A percentile compares a stretch with the other conserved stretches of the same genome.
Evolutionary conservation across 1,140 invertebrate species (phyloP).

Genomic region (Ips nitidus): DNA sequence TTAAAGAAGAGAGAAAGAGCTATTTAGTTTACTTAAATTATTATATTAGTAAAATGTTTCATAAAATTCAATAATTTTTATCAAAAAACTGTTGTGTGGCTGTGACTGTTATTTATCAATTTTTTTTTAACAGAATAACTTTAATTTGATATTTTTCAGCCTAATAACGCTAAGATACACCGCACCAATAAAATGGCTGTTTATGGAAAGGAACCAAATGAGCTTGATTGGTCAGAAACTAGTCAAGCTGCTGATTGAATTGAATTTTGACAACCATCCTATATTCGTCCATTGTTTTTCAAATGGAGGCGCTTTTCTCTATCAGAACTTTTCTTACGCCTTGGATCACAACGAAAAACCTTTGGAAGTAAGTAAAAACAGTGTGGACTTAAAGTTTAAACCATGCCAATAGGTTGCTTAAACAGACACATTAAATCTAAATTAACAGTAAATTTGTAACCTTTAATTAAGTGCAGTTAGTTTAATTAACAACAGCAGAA

Average conservation of each 20-base stretch:
- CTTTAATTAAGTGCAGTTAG: too few species aligned
- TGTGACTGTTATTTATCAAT: background rate
- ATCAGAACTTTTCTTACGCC: slow-evolving; percentile 65
- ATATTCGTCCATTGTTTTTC: slow-evolving; percentile 80
- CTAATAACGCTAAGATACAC: slow-evolving; percentile 75
- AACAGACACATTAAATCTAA: too few species aligned
- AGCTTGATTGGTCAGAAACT: slow-evolving; percentile 64
- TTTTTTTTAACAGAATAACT: background rate
- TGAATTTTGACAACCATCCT: slow-evolving; percentile 69
- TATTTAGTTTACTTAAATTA: too few species aligned
- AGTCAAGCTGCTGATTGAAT: slow-evolving; percentile 66
- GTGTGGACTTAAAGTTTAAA: background rate
- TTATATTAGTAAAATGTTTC: too few species aligned
- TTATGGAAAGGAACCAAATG: slow-evolving; percentile 64
- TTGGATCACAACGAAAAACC: slow-evolving; percentile 56
- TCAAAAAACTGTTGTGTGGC: too few species aligned
- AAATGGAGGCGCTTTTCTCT: slow-evolving; percentile 73
- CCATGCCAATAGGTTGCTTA: too few species aligned
- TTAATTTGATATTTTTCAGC: slow-evolving; percentile 50
- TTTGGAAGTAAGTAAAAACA: slow-evolving; percentile 50
- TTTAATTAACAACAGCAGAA: too few species aligned
- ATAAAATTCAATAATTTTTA: too few species aligned
- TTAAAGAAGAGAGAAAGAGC: too few species aligned
- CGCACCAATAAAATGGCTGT: slow-evolving; percentile 67
- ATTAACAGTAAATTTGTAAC: background rate